phyloP scores from a whole-genome alignment of 2,888 invertebrate species.

The Xanthostigma xanthostigma region DNA sequence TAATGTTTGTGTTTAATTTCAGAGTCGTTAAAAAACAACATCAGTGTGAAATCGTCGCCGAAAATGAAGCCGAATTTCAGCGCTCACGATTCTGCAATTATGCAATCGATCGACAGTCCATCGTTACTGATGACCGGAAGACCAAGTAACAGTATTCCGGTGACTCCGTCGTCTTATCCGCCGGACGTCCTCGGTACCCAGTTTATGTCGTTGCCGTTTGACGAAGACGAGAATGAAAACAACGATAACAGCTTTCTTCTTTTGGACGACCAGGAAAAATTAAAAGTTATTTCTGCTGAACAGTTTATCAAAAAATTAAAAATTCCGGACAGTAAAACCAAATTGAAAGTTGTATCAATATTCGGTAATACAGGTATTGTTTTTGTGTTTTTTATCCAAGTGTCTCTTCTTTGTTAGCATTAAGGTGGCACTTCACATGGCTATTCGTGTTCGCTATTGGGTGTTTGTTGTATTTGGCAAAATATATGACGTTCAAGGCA shows the following conservation, averaged over 20 bases:
- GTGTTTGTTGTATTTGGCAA: no score
- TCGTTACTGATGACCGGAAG: conserved; percentile 12
- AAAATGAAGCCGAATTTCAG: no score
- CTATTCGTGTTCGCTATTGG: no score
- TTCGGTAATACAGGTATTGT: conserved; percentile 56
- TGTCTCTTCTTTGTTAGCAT: neutral
- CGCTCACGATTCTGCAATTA: conserved; percentile 15
- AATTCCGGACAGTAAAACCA: conserved; percentile 31
- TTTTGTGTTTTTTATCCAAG: no score
- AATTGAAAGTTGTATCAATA: conserved; percentile 66
- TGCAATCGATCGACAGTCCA: conserved; percentile 21
- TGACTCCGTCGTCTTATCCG: neutral
- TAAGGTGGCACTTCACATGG: no score
- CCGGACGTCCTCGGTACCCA: conserved; percentile 7
- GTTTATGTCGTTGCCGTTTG: conserved; percentile 10
- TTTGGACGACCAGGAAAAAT: conserved; percentile 43
- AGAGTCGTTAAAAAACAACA: no score
- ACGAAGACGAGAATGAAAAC: conserved; percentile 11
- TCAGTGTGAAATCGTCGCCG: no score
- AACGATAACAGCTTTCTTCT: conserved; percentile 35
- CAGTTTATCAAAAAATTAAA: conserved; percentile 34
- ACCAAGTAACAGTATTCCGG: neutral
- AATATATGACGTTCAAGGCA: no score
- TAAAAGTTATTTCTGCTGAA: conserved; percentile 39
- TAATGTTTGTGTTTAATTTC: no score